These are phyloP conservation scores for Drosophila paranaensis DNA, from an alignment of 2,888 invertebrate species.

Conservation along the genomic window DNA sequence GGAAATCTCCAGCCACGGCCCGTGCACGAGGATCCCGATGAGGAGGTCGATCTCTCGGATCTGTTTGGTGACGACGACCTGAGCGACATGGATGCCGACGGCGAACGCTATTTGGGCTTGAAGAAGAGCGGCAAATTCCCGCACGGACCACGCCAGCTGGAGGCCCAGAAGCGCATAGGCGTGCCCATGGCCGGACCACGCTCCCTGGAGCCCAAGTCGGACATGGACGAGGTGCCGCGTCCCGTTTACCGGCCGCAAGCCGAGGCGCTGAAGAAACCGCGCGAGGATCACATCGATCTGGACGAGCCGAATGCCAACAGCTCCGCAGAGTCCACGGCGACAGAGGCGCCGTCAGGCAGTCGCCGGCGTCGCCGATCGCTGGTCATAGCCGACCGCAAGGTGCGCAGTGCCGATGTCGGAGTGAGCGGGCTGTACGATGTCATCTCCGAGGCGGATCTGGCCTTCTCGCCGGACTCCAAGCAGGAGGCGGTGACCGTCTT, in stretches of 20 bases:
- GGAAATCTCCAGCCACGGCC: slow-evolving; percentile 82
- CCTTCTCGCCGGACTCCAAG: slow-evolving; percentile 93
- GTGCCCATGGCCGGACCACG: slow-evolving; percentile 86
- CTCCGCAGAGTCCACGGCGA: slow-evolving; percentile 26
- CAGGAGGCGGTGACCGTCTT: slow-evolving; percentile 94
- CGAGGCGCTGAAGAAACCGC: slow-evolving; percentile 62
- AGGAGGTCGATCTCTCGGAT: slow-evolving; percentile 83
- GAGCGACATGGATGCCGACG: slow-evolving; percentile 75
- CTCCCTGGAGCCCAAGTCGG: slow-evolving; percentile 83
- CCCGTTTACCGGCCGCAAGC: slow-evolving; percentile 82
- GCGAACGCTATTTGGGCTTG: slow-evolving; percentile 84
- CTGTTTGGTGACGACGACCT: slow-evolving; percentile 82
- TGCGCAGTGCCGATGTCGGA: slow-evolving; percentile 93
- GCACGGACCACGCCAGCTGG: slow-evolving; percentile 89
- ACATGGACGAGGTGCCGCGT: slow-evolving; percentile 74
- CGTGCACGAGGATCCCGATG: slow-evolving; percentile 84
- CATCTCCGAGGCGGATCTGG: slow-evolving; percentile 95
- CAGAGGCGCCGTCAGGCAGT: slow-evolving; percentile 6
- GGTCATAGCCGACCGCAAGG: slow-evolving; percentile 89
- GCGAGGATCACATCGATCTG: slow-evolving; percentile 77
- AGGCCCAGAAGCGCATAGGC: slow-evolving; percentile 86
- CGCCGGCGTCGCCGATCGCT: slow-evolving; percentile 88
- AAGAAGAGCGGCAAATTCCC: slow-evolving; percentile 89
- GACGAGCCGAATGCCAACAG: slow-evolving; percentile 48
- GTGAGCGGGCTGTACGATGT: slow-evolving; percentile 96